These are phyloP conservation scores for Drosophila diplacantha DNA, from an alignment of 2,888 invertebrate genomes.

Conservation along the genomic window DNA sequence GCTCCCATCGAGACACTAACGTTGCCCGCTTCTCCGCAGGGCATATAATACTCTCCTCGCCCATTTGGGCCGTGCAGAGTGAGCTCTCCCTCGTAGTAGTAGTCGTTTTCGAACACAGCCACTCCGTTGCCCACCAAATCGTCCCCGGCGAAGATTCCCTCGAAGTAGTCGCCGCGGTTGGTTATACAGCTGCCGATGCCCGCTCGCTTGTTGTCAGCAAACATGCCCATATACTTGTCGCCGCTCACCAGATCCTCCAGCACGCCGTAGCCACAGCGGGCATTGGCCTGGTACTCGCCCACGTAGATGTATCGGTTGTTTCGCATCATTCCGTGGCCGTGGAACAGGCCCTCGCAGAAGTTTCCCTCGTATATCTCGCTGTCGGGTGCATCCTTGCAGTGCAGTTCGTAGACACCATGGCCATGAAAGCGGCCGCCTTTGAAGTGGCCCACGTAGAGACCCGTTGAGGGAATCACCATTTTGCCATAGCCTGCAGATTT, in stretches of 20 bases:
- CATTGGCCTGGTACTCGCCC: slow-evolving; percentile 90
- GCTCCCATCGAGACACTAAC: neutral
- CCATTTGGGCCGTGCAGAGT: slow-evolving; percentile 88
- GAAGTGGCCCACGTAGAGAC: slow-evolving; percentile 85
- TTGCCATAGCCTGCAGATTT: slow-evolving; percentile 72
- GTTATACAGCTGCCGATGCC: slow-evolving; percentile 92
- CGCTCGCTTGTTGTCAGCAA: slow-evolving; percentile 90
- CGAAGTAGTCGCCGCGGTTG: slow-evolving; percentile 93
- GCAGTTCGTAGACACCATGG: slow-evolving; percentile 82
- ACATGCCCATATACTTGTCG: slow-evolving; percentile 93
- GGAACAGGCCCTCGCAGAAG: slow-evolving; percentile 89
- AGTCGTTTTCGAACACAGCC: slow-evolving; percentile 92
- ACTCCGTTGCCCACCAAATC: slow-evolving; percentile 89
- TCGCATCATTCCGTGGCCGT: slow-evolving; percentile 90
- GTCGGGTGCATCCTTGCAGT: slow-evolving; percentile 84
- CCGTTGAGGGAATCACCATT: slow-evolving; percentile 78
- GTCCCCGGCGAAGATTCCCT: slow-evolving; percentile 90
- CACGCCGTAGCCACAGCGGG: slow-evolving; percentile 91
- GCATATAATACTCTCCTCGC: slow-evolving; percentile 88
- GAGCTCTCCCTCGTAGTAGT: slow-evolving; percentile 93
- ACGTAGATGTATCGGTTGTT: slow-evolving; percentile 91
- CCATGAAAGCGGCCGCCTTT: slow-evolving; percentile 89
- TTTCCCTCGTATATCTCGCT: slow-evolving; percentile 92
- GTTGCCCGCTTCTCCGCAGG: slow-evolving; percentile 82
- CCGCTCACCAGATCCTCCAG: slow-evolving; percentile 91